A percentile compares a stretch with the other conserved stretches of the same genome.
Conservation (phyloP, 2,113 vertebrate species). For the Polypterus senegalus region DNA sequence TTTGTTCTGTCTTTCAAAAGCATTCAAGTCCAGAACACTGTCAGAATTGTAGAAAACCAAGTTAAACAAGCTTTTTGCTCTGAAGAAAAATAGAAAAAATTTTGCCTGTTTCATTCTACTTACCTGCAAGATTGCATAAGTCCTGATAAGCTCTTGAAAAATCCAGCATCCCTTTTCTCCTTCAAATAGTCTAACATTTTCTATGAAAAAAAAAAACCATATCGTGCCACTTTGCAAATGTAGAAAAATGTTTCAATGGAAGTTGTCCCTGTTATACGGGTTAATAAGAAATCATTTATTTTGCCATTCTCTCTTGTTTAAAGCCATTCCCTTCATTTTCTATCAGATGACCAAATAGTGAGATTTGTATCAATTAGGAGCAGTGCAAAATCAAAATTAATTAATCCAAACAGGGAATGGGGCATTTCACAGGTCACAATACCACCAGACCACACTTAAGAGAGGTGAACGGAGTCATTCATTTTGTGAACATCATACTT, state of each 20-base stretch:
- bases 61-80: not conserved
- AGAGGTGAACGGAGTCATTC: too few species aligned
- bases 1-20: conserved; percentile 97
- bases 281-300: too few species aligned
- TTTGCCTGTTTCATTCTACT: conserved; percentile 11
- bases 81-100: not conserved
- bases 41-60: conserved; percentile 3
- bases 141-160: conserved; percentile 91
- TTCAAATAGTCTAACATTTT: conserved; percentile 97
- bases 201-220: conserved; percentile 39
- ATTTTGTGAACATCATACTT: too few species aligned
- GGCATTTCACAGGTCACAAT: too few species aligned
- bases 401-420: too few species aligned
- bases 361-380: too few species aligned
- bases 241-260: not conserved
- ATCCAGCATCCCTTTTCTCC: conserved; percentile 89
- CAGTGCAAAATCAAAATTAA: too few species aligned
- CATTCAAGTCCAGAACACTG: conserved; percentile 94
- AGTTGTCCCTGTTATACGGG: too few species aligned
- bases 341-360: too few species aligned
- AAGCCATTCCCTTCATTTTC: too few species aligned
- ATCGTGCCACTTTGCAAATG: not conserved
- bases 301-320: too few species aligned
- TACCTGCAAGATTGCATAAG: conserved; percentile 98
- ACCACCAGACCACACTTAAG: too few species aligned